A percentile compares a stretch with the other conserved stretches of the same genome.
Evolutionary conservation across 2,113 vertebrate species (phyloP).

Genomic region (Penelope pileata): DNA sequence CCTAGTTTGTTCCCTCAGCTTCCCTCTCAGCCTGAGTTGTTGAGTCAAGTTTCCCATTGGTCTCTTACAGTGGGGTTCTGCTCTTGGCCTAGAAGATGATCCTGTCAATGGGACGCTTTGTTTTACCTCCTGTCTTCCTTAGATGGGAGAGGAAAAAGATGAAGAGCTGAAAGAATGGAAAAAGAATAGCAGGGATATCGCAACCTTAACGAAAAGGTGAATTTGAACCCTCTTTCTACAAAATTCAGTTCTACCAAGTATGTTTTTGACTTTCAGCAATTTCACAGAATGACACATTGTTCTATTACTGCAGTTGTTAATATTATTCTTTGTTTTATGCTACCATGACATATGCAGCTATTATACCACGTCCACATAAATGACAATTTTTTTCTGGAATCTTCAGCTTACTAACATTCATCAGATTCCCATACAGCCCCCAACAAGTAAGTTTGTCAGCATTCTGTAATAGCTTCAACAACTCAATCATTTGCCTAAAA

Average conservation of each 20-base stretch:
- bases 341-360: not conserved
- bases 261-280: not conserved
- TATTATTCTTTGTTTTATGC: not conserved
- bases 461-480: not conserved
- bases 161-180: not conserved
- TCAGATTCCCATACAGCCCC: not conserved
- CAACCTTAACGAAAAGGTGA: not conserved
- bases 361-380: not conserved
- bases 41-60: too few species aligned
- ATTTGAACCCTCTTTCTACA: not conserved
- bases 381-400: not conserved
- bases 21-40: too few species aligned
- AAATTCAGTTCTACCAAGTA: not conserved
- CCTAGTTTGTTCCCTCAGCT: too few species aligned
- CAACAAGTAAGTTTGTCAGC: not conserved
- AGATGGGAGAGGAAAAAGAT: not conserved
- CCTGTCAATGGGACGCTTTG: not conserved
- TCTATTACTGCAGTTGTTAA: not conserved
- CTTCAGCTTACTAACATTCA: not conserved
- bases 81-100: not conserved
- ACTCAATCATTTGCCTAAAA: not conserved
- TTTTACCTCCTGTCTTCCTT: not conserved
- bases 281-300: accelerated
- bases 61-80: not conserved
- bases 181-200: not conserved